Evolutionary conservation across 2,797 vertebrate species (phyloP).

Genomic region (Diceros bicornis): DNA sequence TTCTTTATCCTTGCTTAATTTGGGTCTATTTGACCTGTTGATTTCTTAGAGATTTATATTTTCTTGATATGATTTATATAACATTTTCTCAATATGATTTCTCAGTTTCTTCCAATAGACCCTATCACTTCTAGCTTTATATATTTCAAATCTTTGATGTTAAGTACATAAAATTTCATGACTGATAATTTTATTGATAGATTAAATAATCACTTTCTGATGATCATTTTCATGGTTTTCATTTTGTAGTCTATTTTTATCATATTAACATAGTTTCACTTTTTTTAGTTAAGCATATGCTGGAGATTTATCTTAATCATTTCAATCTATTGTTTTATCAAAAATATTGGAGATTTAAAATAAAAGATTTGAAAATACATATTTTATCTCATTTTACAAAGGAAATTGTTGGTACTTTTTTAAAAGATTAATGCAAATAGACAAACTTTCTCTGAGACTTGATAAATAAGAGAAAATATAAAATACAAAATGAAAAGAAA

Average conservation of each 20-base stretch:
- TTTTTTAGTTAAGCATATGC: neutral
- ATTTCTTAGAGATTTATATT: slow-evolving; percentile 31
- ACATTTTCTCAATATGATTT: slow-evolving; percentile 12
- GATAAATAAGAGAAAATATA: neutral
- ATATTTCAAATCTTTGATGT: slow-evolving; percentile 6
- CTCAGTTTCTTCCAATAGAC: neutral
- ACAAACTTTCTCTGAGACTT: neutral
- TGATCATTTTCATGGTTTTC: neutral
- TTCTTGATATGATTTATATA: slow-evolving; percentile 36
- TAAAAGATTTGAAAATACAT: neutral
- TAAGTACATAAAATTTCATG: neutral
- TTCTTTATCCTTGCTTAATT: neutral
- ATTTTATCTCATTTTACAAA: neutral
- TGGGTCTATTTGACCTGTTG: neutral
- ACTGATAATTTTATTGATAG: neutral
- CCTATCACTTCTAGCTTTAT: neutral
- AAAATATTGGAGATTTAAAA: neutral
- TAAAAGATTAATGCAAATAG: neutral
- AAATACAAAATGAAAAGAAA: neutral
- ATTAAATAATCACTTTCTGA: neutral
- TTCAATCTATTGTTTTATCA: neutral
- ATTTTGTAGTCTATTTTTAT: slow-evolving; percentile 11
- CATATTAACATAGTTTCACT: neutral
- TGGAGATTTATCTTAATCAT: neutral
- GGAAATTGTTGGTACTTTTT: neutral